A percentile compares a stretch with the other conserved stretches of the same genome.
These are phyloP conservation scores for Pteropus rufus DNA, from an alignment of 2,797 vertebrate species.

Conservation along the genomic window DNA sequence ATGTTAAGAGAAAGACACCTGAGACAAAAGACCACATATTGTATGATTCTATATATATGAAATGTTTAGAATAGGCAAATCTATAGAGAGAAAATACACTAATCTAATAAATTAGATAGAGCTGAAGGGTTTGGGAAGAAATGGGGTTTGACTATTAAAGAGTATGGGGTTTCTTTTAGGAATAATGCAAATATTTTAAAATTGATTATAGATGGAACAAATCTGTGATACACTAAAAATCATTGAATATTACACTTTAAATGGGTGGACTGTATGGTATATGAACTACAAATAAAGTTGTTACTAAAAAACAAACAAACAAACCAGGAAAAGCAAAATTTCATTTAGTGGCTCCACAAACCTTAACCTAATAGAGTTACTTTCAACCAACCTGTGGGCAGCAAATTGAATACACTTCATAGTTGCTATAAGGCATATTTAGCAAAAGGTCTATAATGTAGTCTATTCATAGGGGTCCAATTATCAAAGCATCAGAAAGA, in stretches of 20 bases:
- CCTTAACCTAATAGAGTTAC: neutral
- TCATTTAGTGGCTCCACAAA: neutral
- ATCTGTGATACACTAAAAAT: neutral
- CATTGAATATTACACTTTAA: neutral
- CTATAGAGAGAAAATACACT: neutral
- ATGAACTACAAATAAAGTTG: neutral
- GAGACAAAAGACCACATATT: neutral
- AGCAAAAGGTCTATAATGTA: neutral
- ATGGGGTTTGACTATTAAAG: neutral
- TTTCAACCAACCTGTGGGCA: neutral
- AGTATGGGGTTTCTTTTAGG: neutral
- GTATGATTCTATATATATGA: neutral
- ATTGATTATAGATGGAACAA: neutral
- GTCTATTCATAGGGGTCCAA: neutral
- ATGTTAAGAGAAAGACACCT: neutral
- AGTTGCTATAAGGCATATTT: neutral
- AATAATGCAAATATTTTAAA: conserved; percentile 20
- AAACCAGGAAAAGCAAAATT: neutral
- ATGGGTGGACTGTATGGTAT: neutral
- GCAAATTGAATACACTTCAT: neutral
- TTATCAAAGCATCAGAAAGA: neutral
- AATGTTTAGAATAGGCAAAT: neutral
- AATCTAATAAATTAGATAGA: neutral
- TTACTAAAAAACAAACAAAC: neutral
- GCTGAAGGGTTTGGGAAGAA: neutral